Evolutionary conservation across 92 coral and sea anemone species (phyloP).

Genomic region (Parazoanthus atlanticus): DNA sequence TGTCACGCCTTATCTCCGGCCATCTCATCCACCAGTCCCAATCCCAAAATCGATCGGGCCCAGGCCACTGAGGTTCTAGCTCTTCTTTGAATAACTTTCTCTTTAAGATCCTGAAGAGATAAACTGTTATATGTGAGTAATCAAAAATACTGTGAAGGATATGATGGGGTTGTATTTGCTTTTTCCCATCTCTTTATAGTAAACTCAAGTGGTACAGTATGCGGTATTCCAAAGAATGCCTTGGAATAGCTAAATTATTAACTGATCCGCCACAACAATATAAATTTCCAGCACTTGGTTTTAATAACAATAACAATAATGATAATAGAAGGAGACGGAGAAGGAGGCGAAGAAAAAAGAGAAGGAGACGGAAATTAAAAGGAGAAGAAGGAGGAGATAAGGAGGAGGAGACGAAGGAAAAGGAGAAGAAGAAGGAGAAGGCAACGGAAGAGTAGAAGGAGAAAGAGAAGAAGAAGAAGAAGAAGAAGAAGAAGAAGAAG

Average conservation of each 20-base stretch:
- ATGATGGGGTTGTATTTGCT: no score
- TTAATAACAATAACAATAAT: neutral
- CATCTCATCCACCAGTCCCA: conserved; percentile 48
- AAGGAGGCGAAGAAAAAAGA: neutral
- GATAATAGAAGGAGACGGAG: neutral
- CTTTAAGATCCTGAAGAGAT: conserved; percentile 11
- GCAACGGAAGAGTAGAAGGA: neutral
- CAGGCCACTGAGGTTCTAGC: conserved; percentile 37
- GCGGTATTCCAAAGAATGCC: no score
- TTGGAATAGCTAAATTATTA: no score
- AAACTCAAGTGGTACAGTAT: no score
- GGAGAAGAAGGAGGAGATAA: neutral
- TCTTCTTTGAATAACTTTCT: conserved; percentile 24
- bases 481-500: neutral
- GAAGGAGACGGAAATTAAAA: neutral
- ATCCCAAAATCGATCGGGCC: conserved; percentile 42
- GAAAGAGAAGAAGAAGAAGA: neutral
- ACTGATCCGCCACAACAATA: no score
- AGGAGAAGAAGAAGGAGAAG: neutral
- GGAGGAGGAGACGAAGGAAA: neutral
- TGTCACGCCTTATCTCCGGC: conserved; percentile 37
- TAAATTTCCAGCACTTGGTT: no score
- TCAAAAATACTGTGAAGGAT: neutral
- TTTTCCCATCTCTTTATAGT: neutral
- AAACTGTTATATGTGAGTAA: neutral